Conservation (phyloP, 2,888 invertebrate species). For the Drosophila quinaria region DNA sequence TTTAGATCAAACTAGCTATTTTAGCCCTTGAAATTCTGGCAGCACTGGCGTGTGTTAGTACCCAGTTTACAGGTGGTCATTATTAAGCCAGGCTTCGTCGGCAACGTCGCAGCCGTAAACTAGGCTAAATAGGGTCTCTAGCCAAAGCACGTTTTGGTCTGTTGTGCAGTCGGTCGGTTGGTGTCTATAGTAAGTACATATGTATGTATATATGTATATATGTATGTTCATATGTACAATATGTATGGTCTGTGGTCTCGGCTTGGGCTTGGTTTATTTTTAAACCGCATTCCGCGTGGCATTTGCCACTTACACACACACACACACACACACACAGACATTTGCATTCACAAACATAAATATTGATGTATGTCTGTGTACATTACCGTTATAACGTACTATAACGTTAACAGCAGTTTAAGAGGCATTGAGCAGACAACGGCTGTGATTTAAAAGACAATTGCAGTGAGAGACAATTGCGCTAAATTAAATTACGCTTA, state of each 20-base stretch:
- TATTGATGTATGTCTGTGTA: slow-evolving; percentile 7
- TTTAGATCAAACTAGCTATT: not conserved
- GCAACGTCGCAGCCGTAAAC: slow-evolving; percentile 63
- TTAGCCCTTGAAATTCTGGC: not conserved
- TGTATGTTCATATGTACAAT: too few species aligned
- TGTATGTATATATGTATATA: not conserved
- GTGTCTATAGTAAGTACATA: not conserved
- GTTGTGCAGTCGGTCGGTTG: slow-evolving; percentile 2
- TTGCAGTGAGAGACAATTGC: slow-evolving; percentile 58
- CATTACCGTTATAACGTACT: slow-evolving; percentile 61
- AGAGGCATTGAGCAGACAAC: slow-evolving; percentile 37
- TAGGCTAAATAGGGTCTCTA: slow-evolving; percentile 81
- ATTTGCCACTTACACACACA: slow-evolving; percentile 41
- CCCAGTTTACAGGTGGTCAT: slow-evolving; percentile 59
- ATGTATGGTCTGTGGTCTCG: slow-evolving; percentile 23
- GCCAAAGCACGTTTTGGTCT: slow-evolving; percentile 79
- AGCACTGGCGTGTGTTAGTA: slow-evolving; percentile 12
- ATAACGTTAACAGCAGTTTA: slow-evolving; percentile 48
- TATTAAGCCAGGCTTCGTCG: slow-evolving; percentile 55
- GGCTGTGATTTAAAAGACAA: slow-evolving; percentile 64
- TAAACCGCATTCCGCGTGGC: slow-evolving; percentile 78
- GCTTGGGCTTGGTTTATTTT: slow-evolving; percentile 73
- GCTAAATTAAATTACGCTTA: slow-evolving; percentile 74
- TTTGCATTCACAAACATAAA: slow-evolving; percentile 12
- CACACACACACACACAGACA: not conserved